Base-by-base conservation (phyloP, 2,797 vertebrate genomes). In the Clamator glandarius region DNA sequence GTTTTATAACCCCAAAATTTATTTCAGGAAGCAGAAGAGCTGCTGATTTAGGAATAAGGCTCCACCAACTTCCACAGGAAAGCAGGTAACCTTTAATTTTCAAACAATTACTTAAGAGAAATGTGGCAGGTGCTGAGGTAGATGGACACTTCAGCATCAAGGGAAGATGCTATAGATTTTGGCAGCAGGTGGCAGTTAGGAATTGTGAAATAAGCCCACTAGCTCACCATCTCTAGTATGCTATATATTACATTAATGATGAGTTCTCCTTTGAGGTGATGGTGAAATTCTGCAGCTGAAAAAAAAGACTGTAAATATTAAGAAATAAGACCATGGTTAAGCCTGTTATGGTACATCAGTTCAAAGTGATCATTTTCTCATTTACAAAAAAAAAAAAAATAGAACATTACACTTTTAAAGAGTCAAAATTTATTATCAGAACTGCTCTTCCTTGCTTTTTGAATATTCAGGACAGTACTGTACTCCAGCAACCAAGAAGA, bases 1-100 rank as follows among this genome's bases (percentile, higher is more conserved):
- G 77, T 79, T 95, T 96, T 90, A 83, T 94, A 96, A 92, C 89
- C 91, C 61, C 48, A 2, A 86, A 92, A 91, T 92, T 84, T 89
- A 95, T 93, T 95, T 94, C 91, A 84, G 92, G 69, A 95, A 94
- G 36, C 25, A 51, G 35, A 89, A 91, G 76, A 95, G 85, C 82
- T 67, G 80, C 84, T 83, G 92, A 69, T 78, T 96, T 90, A 79
- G 69, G 85, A 95, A 91, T 6, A 0, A 91, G 70, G 57, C 74
- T 84, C 67, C 33, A 88, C 62, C 80, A 95, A 93, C 77, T 91
- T 88, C 35, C 85, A 80, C 62, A 70, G 70, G 57, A 75, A 63
- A 89, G 70, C 5, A 18, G 68, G 67, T 54, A 88, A 94, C 83
- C 95, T 94, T 96, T 86, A 89, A 91, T 91, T 94, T 88, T 95